phyloP scores from a whole-genome alignment of 2,113 vertebrate species.

The Odocoileus virginianus region DNA sequence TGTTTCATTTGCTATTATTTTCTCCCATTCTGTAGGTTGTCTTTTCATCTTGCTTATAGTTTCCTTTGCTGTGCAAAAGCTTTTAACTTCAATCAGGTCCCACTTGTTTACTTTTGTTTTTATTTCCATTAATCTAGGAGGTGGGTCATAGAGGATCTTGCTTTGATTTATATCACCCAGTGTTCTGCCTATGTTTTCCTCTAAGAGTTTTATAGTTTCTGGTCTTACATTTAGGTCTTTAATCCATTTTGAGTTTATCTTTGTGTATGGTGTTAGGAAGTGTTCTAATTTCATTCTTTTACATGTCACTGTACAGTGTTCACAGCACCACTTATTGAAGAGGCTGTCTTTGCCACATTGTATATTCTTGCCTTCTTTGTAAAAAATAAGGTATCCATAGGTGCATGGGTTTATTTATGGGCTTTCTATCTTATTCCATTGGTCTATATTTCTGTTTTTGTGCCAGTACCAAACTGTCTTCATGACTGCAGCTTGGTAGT shows the following conservation, averaged over 20 bases:
- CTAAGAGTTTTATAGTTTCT: not conserved
- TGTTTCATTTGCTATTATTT: not conserved
- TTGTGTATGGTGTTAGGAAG: not conserved
- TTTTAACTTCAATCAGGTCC: not conserved
- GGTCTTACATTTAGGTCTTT: not conserved
- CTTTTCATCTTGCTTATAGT: not conserved
- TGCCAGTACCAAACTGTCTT: not conserved
- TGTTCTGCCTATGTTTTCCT: not conserved
- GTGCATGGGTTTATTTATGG: not conserved
- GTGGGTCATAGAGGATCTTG: not conserved
- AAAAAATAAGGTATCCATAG: not conserved
- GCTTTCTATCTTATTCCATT: not conserved
- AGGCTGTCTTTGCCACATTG: not conserved
- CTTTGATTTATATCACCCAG: not conserved
- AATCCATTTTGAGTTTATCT: not conserved
- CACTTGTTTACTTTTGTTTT: not conserved
- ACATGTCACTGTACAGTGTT: not conserved
- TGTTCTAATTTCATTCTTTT: not conserved
- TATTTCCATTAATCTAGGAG: not conserved
- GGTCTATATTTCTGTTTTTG: not conserved
- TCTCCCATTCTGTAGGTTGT: not conserved
- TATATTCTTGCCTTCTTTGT: not conserved
- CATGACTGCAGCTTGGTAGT: not conserved
- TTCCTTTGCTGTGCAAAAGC: not conserved
- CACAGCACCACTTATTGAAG: not conserved